Evolutionary conservation across 2,888 invertebrate genomes (phyloP), one percentile per base, ranked within the genome.

Genomic region (Cataglyphis livida): DNA sequence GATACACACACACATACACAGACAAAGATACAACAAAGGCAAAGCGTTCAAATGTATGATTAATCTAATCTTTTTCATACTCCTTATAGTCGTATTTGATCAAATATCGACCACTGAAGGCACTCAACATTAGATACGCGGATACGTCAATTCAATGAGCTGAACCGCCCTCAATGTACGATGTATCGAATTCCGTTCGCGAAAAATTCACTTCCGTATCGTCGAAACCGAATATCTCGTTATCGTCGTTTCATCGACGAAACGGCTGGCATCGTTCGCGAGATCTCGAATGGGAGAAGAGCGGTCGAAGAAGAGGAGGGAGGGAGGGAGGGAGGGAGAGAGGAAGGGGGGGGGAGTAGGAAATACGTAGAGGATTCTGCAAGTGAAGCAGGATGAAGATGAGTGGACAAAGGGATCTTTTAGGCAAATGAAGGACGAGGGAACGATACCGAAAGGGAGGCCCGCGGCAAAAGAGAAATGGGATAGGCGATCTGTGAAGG

Each of bases 331-430:
- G 32, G 0, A 65, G 59, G 57, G 54, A n/a, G 15, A 28, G 28
- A n/a, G 25, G 1, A 6, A 0, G 32, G 6, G 35, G 6, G 32
- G 0, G 71, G 59, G 57, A 32, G n/a, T 71, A 48, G 71, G 41
- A 65, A 61, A 81, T 78, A 70, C 51, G 78, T 35, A 65, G 76
- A 84, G 81, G 82, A 83, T 73, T 85, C 86, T 66, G 84, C 85
- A 59, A 86, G 90, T 79, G 90, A 89, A 81, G 84, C 86, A 75
- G 86, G 74, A 85, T 73, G 89, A 90, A 89, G 90, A 89, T 85
- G 86, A 90, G 90, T 89, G 90, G 89, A 90, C 90, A 90, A 90
- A 90, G 88, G 88, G 89, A 85, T 89, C 90, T 90, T 89, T 90
- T 90, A 90, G 89, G 90, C 89, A 90, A 90, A 90, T 90, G 90